Base-by-base conservation (phyloP, 2,888 invertebrate genomes). In the Galeruca laticollis region DNA sequence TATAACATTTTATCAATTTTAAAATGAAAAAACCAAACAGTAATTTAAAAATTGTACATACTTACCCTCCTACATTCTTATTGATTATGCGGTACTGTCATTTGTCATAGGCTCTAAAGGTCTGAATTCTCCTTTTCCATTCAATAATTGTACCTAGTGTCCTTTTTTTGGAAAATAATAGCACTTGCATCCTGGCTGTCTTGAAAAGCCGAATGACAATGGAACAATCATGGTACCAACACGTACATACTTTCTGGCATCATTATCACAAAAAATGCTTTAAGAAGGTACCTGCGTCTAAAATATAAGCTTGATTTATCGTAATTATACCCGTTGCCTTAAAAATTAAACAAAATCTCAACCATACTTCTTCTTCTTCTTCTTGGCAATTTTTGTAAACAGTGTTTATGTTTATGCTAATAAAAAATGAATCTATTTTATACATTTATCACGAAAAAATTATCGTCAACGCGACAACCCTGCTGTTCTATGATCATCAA, bases 171-270 rank as follows among this genome's bases (percentile, higher is more conserved):
- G 95, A 81, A 94, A 93, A 85, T 71, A 92, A 87, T 0, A 92
- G 91, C 71, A 91, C 90, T n/a, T 71, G 91, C 89, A 81, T 89
- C 88, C 71, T 92, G 90, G 60, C 90, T 89, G 81, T 93, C 93
- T 81, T 94, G 94, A 80, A 93, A 92, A 9, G 92, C 90, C 20
- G 91, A 89, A 86, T 95, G 96, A 81, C 95, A 94, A 83, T 95
- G 94, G 21, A 93, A 92, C 72, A 97, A 88, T 76, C 95, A 88
- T 37, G 97, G 96, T 9, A 95, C 95, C 76, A 97, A 86, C 73
- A 94, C 92, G 77, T 92, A 91, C 76, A 96, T 91, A 69, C 92
- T 92, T 80, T 95, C 94, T 68, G 89, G 89, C 64, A 94, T 94
- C 82, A 93, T 92, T 52, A 93, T 88, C 84, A 93, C 87, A 40